Evolutionary conservation across 2,797 vertebrate species (phyloP), one percentile per base, ranked within the genome.

Genomic region (Harpagifer antarcticus): DNA sequence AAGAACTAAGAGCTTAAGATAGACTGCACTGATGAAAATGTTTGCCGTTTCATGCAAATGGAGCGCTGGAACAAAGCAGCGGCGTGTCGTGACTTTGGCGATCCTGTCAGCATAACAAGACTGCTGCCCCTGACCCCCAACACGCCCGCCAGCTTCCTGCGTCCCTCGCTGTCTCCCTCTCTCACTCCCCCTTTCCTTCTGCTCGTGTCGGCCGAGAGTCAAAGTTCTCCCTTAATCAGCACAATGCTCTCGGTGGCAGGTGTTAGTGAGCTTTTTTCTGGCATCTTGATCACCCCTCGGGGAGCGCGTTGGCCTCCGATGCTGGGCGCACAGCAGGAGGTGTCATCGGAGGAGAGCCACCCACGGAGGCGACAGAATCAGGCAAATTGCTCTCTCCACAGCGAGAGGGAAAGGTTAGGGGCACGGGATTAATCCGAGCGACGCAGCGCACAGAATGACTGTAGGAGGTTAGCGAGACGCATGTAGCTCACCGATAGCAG

Each of bases 221-320:
- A 95, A 94, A 91, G 59, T 86, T 83, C 72, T 75, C 83, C 85
- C 94, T 91, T 92, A 94, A 92, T 94, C 78, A 91, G 92, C 94
- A 91, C 89, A 94, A 88, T 91, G 92, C 87, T 90, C 88, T 85
- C 45, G 69, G 78, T 84, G 92, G 84, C 93, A 95, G 91, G 93
- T 94, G 92, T 94, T 93, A 55, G 65, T 66, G 81, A 71, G 84
- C 90, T 89, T 82, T 88, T 88, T 84, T 47, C 70, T 87, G 82
- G 78, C 83, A 86, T 89, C 91, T 84, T 85, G 79, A 89, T 94
- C 90, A 89, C 80, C 92, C 88, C 93, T 91, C 72, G 49, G 88
- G 82, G 88, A 90, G 73, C 4, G 37, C 43, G 53, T 72, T 65
- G 77, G 88, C 88, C 89, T 85, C 68, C 58, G 76, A 76, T 55